Percentiles rank a stretch among this genome's conserved stretches.
Evolutionary conservation across 2,113 vertebrate species (phyloP).

Genomic region (Camelus bactrianus): DNA sequence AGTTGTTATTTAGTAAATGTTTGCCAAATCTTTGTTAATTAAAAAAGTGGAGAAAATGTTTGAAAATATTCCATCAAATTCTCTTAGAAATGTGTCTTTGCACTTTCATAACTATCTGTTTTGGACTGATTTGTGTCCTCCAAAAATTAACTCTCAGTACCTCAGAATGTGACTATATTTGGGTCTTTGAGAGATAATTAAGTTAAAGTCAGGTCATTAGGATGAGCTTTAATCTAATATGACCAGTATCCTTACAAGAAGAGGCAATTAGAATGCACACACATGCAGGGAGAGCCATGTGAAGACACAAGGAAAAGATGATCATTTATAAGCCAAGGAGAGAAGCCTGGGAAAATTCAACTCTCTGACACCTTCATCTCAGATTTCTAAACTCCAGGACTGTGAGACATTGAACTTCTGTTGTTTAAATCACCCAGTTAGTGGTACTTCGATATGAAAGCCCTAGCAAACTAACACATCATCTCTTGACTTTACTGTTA

Average conservation of each 20-base stretch:
- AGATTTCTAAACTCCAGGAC: background rate
- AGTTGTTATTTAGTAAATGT: background rate
- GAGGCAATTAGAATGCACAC: background rate
- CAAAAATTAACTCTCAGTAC: background rate
- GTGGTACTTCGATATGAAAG: background rate
- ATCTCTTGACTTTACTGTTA: background rate
- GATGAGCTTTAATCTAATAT: background rate
- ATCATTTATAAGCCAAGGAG: background rate
- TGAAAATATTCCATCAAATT: background rate
- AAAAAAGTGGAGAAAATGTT: background rate
- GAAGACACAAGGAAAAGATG: background rate
- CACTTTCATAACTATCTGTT: background rate
- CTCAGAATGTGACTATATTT: background rate
- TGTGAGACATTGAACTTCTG: background rate
- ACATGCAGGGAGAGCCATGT: background rate
- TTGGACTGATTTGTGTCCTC: background rate
- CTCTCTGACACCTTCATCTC: background rate
- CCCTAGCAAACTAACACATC: background rate
- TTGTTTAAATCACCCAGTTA: background rate
- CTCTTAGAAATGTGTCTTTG: background rate
- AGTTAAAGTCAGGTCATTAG: background rate
- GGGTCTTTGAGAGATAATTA: background rate
- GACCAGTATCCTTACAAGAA: background rate
- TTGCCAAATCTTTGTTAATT: background rate
- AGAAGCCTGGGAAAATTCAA: background rate